Evolutionary conservation across 2,888 invertebrate species (phyloP).

Genomic region (Andrena fulva): DNA sequence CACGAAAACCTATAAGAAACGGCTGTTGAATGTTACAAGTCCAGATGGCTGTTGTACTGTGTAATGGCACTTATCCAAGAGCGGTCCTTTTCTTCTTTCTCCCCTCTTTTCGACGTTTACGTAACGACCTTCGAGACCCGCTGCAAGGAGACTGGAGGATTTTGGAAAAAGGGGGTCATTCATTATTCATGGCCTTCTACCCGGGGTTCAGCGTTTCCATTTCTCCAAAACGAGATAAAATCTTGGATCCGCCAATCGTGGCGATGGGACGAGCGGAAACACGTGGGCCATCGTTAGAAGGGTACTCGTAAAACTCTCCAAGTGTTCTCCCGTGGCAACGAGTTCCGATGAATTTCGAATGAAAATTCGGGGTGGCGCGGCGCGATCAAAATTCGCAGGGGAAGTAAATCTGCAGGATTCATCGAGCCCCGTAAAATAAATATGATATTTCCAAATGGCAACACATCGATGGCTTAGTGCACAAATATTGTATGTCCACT

Average conservation of each 20-base stretch:
- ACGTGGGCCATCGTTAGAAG: background rate
- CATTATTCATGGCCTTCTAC: constrained; percentile 7
- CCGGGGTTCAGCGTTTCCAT: background rate
- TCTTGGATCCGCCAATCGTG: background rate
- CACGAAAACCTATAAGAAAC: no score
- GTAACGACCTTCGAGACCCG: background rate
- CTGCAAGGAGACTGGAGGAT: constrained; percentile 1
- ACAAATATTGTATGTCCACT: no score
- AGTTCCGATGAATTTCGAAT: background rate
- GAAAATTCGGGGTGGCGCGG: background rate
- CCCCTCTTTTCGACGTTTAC: background rate
- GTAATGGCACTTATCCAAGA: no score
- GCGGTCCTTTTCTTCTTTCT: background rate
- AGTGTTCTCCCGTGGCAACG: background rate
- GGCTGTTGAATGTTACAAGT: no score
- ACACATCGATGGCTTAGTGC: no score
- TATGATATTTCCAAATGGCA: no score
- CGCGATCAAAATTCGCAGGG: no score
- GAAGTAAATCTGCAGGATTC: no score
- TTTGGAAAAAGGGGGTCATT: constrained; percentile 8
- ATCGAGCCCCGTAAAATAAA: no score
- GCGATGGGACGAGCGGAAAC: background rate
- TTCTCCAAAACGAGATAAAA: constrained; percentile 1
- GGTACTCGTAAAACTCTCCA: constrained; percentile 1
- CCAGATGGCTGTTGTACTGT: no score